phyloP scores from a whole-genome alignment of 2,113 vertebrate species.

The Equus przewalskii region DNA sequence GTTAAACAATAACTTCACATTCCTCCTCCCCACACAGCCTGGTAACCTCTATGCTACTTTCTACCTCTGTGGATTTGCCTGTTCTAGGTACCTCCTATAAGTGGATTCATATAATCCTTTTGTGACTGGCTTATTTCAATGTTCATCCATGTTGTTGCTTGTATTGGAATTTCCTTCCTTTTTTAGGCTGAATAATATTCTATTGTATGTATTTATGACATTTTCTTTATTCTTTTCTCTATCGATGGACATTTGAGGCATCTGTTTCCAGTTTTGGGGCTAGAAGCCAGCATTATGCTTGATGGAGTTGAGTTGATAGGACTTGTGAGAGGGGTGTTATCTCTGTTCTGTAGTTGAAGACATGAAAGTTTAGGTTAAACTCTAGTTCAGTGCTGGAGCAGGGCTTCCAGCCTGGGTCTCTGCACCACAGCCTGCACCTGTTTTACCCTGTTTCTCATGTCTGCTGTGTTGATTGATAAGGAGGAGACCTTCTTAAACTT shows the following conservation, averaged over 20 bases:
- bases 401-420: background rate
- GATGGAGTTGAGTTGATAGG: background rate
- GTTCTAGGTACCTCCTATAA: background rate
- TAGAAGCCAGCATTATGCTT: background rate
- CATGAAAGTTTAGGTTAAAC: background rate
- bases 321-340: background rate
- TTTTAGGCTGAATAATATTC: background rate
- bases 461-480: background rate
- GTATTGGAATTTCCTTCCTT: background rate
- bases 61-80: background rate
- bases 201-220: too few relatives aligned
- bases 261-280: background rate
- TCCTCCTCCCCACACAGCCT: background rate
- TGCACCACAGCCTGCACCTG: background rate
- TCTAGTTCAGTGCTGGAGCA: background rate
- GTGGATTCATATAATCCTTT: background rate
- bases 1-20: background rate
- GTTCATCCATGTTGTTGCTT: background rate
- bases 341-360: background rate
- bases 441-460: background rate
- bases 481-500: conserved; percentile 37
- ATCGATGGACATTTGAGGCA: background rate
- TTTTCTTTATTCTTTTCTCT: background rate
- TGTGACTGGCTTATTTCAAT: background rate
- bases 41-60: background rate